Conservation (phyloP, 2,113 vertebrate genomes). For the Coracopsis vasa region DNA sequence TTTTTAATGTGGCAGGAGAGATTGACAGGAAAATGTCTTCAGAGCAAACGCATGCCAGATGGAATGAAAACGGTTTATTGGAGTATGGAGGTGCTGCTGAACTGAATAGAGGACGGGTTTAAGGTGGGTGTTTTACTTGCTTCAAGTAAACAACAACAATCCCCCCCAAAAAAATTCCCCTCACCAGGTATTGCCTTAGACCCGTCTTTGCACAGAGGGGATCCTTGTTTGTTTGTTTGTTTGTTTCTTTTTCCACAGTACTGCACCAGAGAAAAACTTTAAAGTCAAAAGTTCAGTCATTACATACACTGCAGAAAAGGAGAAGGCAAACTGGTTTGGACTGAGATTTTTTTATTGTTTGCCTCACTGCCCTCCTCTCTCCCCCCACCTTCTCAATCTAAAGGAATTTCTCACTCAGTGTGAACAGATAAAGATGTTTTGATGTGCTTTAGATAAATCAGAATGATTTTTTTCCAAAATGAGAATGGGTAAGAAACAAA, state of each 20-base stretch:
- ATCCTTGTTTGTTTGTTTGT: conserved; percentile 3
- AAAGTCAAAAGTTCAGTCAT: conserved; percentile 39
- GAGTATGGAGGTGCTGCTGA: conserved; percentile 84
- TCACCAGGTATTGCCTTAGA: conserved; percentile 5
- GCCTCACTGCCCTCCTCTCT: not conserved
- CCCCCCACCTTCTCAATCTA: not conserved
- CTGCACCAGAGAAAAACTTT: not conserved
- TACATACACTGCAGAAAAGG: not conserved
- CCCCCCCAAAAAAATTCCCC: not conserved
- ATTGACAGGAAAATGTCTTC: conserved; percentile 97
- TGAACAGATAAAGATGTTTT: not conserved
- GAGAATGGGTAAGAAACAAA: not conserved
- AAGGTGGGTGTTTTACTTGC: conserved; percentile 73
- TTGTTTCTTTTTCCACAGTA: not conserved
- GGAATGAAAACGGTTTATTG: conserved; percentile 97
- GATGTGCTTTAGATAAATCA: not conserved
- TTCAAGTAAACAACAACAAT: conserved; percentile 70
- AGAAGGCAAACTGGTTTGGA: not conserved
- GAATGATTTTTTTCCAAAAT: not conserved
- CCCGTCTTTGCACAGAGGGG: not conserved
- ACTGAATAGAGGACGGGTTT: conserved; percentile 70
- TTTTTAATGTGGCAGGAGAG: conserved; percentile 92
- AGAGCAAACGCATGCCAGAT: conserved; percentile 95
- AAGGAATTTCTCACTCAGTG: conserved; percentile 30
- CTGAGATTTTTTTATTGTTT: conserved; percentile 11